Evolutionary conservation across 2,113 vertebrate genomes (phyloP), one percentile per base, ranked within the genome.

Genomic region (Fulmarus glacialis): DNA sequence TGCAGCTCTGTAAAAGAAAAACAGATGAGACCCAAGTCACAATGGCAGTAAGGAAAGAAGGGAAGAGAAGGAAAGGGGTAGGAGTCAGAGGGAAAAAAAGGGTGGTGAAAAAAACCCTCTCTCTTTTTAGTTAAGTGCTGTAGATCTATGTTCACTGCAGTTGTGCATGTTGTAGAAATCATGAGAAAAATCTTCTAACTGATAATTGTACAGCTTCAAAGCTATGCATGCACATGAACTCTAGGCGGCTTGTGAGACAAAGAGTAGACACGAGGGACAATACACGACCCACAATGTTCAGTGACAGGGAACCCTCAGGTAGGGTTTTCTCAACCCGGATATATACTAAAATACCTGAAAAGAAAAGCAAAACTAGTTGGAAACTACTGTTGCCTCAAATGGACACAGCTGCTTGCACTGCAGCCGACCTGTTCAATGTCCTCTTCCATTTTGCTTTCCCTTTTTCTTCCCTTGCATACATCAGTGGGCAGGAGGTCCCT

Each of bases 81-180:
- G 15, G 20, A 90, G 15, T 56, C 0, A 11, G 11, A 13, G 9
- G 1, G 9, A 1, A 7, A 36, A 88, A 90, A 47, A 38, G 1
- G 13, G 5, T 6, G 12, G 17, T 15, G 40, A 15, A 70, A 19
- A 40, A 88, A n/a, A 2, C 3, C 63, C 64, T 71, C 30, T 63
- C 12, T 55, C 5, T 83, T 0, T 80, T 15, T 48, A 36, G 22
- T n/a, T 45, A 79, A 30, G 8, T 60, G 12, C 21, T 89, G 59
- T 64, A 77, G 36, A 56, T 13, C 15, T 60, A 2, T 21, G 27
- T n/a, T 87, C 2, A 3, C 30, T 93, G 62, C 30, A 85, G 1
- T 32, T 75, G 21, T 38, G 21, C 3, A 0, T 55, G 15, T 15
- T 45, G 29, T 16, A 70, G 58, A 87, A 81, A 87, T 36, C 7